phyloP scores from a whole-genome alignment of 2,888 invertebrate species.

The Lamproptera curius region DNA sequence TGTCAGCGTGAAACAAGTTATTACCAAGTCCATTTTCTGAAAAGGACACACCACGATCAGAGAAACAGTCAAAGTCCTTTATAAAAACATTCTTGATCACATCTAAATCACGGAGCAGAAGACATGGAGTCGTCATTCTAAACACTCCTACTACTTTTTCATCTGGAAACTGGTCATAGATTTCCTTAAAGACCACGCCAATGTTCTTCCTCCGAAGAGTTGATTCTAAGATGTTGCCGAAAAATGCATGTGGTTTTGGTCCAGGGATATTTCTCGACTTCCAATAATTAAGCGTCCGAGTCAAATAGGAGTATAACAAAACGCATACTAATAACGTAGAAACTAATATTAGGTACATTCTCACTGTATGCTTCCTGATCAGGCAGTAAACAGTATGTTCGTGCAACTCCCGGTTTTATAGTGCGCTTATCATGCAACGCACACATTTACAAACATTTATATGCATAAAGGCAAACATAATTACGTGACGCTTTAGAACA shows the following conservation, averaged over 20 bases:
- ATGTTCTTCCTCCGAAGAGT: conserved; percentile 31
- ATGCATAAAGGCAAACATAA: too few relatives aligned
- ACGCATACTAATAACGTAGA: not conserved
- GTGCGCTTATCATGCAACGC: too few relatives aligned
- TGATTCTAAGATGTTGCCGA: conserved; percentile 42
- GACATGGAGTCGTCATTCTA: conserved; percentile 40
- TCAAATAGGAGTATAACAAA: conserved; percentile 37
- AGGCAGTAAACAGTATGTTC: too few relatives aligned
- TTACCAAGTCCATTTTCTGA: conserved; percentile 41
- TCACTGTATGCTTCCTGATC: too few relatives aligned
- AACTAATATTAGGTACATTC: not conserved
- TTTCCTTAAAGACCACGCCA: conserved; percentile 31
- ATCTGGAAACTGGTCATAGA: conserved; percentile 40
- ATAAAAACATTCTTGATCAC: conserved; percentile 46
- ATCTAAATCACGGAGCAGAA: conserved; percentile 48
- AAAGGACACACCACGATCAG: conserved; percentile 44
- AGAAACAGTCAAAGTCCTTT: conserved; percentile 47
- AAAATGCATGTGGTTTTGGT: conserved; percentile 38
- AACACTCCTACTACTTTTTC: conserved; percentile 52
- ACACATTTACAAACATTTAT: too few relatives aligned
- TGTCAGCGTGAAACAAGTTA: conserved; percentile 48
- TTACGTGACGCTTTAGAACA: too few relatives aligned
- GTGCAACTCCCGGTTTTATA: too few relatives aligned
- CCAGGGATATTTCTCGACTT: conserved; percentile 37
- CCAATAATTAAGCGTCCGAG: conserved; percentile 47